Percentiles rank a stretch among this genome's conserved stretches.
Evolutionary conservation across 2,797 vertebrate genomes (phyloP).

Genomic region (Euphonia xanthogaster): DNA sequence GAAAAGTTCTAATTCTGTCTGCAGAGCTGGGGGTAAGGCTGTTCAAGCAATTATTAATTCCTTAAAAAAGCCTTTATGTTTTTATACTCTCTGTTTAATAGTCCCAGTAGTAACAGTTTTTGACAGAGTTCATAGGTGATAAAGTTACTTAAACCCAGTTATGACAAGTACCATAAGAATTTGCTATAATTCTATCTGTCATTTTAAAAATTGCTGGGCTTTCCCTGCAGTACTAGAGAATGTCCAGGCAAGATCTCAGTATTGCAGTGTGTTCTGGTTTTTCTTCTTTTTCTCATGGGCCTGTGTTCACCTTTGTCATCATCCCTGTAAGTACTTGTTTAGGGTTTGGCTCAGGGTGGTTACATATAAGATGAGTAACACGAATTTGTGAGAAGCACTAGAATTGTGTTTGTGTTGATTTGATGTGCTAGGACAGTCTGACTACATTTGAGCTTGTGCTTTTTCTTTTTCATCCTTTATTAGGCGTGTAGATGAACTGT

Average conservation of each 20-base stretch:
- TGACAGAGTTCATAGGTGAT: neutral
- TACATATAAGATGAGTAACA: neutral
- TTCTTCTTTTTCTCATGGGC: neutral
- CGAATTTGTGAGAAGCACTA: accelerated
- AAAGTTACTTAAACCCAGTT: neutral
- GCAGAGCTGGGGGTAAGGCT: constrained; percentile 88
- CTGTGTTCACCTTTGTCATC: neutral
- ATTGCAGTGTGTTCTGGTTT: neutral
- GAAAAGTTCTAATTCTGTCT: constrained; percentile 90
- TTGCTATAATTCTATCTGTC: neutral
- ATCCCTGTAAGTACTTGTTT: neutral
- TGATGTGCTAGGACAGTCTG: neutral
- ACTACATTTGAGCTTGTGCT: neutral
- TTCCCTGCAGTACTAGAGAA: neutral
- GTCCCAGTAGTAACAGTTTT: neutral
- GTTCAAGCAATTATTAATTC: neutral
- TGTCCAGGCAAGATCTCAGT: neutral
- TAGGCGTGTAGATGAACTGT: neutral
- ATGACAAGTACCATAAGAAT: neutral
- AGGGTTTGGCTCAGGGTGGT: neutral
- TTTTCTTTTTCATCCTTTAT: neutral
- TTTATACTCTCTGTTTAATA: neutral
- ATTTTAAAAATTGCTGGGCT: neutral
- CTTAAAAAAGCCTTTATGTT: neutral
- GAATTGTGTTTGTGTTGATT: neutral